A percentile compares a stretch with the other conserved stretches of the same genome.
phyloP scores from a whole-genome alignment of 2,888 invertebrate genomes.

The Drosophila gaucha region DNA sequence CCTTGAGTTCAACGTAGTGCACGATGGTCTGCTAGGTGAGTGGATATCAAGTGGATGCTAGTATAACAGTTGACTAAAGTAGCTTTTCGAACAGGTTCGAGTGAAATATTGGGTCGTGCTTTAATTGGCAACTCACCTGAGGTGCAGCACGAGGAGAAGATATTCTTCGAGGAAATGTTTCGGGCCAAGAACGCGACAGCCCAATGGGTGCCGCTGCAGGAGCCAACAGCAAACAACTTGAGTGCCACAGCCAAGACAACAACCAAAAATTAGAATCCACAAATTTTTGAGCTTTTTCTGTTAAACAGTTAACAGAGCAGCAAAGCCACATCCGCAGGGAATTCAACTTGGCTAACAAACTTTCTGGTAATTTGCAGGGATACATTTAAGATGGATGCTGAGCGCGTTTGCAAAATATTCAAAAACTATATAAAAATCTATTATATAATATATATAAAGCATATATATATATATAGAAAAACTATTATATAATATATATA shows the following conservation, averaged over 20 bases:
- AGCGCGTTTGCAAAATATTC: slow-evolving; percentile 25
- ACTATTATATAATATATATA: background rate
- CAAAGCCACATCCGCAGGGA: background rate
- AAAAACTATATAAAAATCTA: background rate
- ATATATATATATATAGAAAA: background rate
- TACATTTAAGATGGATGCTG: slow-evolving; percentile 53
- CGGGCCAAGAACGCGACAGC: slow-evolving; percentile 87
- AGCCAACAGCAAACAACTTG: slow-evolving; percentile 56
- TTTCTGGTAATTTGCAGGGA: slow-evolving; percentile 64
- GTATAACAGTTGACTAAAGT: background rate
- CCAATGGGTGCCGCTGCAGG: slow-evolving; percentile 86
- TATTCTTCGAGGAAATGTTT: slow-evolving; percentile 86
- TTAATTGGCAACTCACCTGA: slow-evolving; percentile 85
- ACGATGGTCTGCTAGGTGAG: slow-evolving; percentile 87
- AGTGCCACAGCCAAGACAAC: slow-evolving; percentile 55
- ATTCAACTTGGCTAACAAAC: slow-evolving; percentile 21
- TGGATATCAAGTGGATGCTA: slow-evolving; percentile 1
- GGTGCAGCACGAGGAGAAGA: slow-evolving; percentile 85
- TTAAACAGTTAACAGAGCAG: slow-evolving; percentile 1
- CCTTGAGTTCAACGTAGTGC: slow-evolving; percentile 87
- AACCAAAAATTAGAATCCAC: slow-evolving; percentile 54
- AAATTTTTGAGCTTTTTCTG: background rate
- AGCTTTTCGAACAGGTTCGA: slow-evolving; percentile 84
- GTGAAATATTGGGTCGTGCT: slow-evolving; percentile 86
- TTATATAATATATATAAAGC: background rate